These are phyloP conservation scores for Cistogaster globosa DNA, from an alignment of 2,888 invertebrate species.

Conservation along the genomic window DNA sequence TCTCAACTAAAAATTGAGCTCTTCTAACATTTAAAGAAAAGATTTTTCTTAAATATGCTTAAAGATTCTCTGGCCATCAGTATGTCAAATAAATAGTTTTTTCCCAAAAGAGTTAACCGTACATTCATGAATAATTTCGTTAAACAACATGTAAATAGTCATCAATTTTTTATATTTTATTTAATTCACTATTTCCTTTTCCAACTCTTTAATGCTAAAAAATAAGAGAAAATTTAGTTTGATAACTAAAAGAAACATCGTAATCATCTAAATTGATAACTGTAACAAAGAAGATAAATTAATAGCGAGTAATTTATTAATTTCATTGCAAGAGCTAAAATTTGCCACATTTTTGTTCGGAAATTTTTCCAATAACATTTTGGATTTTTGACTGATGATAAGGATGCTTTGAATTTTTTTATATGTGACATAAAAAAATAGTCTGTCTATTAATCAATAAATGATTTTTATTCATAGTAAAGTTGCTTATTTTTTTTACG, in stretches of 20 bases:
- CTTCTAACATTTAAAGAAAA: too few species aligned
- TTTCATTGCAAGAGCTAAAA: constrained; percentile 10
- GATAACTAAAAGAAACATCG: constrained; percentile 46
- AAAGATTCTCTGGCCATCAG: too few species aligned
- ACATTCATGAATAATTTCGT: too few species aligned
- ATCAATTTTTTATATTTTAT: background rate
- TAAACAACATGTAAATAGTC: too few species aligned
- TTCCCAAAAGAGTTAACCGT: too few species aligned
- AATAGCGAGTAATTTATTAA: constrained; percentile 67
- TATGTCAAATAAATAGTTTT: too few species aligned
- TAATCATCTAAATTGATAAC: constrained; percentile 56
- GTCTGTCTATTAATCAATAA: constrained; percentile 58
- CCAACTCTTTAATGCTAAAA: background rate
- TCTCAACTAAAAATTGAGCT: too few species aligned
- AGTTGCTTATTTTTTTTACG: constrained; percentile 31
- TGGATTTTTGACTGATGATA: constrained; percentile 29
- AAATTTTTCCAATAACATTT: background rate
- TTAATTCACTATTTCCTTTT: background rate
- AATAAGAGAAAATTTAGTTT: constrained; percentile 47
- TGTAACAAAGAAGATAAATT: constrained; percentile 35
- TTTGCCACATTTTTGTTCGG: background rate
- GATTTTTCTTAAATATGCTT: too few species aligned
- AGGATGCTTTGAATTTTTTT: constrained; percentile 27
- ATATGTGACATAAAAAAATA: constrained; percentile 34
- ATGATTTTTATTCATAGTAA: constrained; percentile 31